Evolutionary conservation across 2,888 invertebrate species (phyloP).

Genomic region (Chalcis sispes): DNA sequence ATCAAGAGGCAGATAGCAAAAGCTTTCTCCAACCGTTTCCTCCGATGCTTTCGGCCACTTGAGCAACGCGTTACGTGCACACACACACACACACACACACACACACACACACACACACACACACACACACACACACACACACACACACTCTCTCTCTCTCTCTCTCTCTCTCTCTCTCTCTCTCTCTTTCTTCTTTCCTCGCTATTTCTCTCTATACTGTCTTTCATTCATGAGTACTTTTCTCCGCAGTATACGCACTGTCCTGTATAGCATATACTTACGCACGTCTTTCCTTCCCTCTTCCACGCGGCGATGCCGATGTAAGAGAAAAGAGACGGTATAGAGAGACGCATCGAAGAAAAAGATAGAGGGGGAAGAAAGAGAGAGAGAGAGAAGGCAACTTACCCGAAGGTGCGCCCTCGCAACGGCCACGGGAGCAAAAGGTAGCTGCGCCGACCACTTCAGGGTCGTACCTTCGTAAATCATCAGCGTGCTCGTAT

Average conservation of each 20-base stretch:
- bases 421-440: conserved; percentile 84
- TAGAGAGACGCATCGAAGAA: neutral
- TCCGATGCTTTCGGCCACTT: too few species aligned
- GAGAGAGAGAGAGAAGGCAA: neutral
- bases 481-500: conserved; percentile 88
- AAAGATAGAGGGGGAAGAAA: neutral
- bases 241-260: conserved; percentile 3
- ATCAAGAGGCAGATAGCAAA: neutral
- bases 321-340: too few species aligned
- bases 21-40: conserved; percentile 19
- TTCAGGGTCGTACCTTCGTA: conserved; percentile 89
- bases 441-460: conserved; percentile 93
- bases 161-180: too few species aligned
- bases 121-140: too few species aligned
- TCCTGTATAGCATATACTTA: neutral
- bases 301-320: too few species aligned
- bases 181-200: too few species aligned
- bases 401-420: conserved; percentile 84
- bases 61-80: too few species aligned
- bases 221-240: neutral
- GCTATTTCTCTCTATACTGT: neutral
- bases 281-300: neutral
- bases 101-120: too few species aligned
- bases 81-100: too few species aligned
- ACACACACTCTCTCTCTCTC: too few species aligned